phyloP scores from a whole-genome alignment of 2,113 vertebrate species.

The Oryzias melastigma region DNA sequence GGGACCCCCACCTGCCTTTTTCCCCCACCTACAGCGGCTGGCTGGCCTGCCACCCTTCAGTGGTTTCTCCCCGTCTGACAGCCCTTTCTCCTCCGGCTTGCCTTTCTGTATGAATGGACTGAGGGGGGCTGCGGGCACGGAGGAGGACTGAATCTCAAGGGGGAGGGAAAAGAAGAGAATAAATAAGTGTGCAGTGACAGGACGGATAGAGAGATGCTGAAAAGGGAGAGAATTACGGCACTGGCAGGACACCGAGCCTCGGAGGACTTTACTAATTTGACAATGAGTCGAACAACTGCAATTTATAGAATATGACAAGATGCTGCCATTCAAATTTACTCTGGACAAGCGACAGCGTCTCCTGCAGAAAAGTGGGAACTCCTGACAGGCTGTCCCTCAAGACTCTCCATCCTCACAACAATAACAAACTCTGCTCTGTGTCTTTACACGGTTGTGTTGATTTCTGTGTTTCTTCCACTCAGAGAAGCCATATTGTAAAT shows the following conservation, averaged over 20 bases:
- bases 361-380: constrained; percentile 51
- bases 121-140: constrained; percentile 75
- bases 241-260: constrained; percentile 66
- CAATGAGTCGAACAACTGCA: constrained; percentile 61
- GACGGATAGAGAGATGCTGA: constrained; percentile 47
- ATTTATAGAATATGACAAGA: constrained; percentile 60
- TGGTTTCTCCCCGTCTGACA: constrained; percentile 77
- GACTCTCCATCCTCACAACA: constrained; percentile 47
- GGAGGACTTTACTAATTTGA: constrained; percentile 69
- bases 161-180: constrained; percentile 21
- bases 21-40: constrained; percentile 86
- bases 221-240: constrained; percentile 61
- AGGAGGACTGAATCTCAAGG: constrained; percentile 74
- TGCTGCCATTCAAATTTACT: constrained; percentile 45
- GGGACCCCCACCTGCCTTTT: constrained; percentile 78
- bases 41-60: constrained; percentile 80
- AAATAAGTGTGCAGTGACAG: constrained; percentile 39
- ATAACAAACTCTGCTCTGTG: constrained; percentile 58
- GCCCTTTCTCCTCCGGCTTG: constrained; percentile 75
- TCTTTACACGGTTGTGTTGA: constrained; percentile 60
- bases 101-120: constrained; percentile 82
- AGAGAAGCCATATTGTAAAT: constrained; percentile 84
- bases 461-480: constrained; percentile 76
- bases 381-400: constrained; percentile 58
- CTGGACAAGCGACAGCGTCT: constrained; percentile 59